Conservation (phyloP, 2,888 invertebrate genomes). For the Lasioglossum morio region DNA sequence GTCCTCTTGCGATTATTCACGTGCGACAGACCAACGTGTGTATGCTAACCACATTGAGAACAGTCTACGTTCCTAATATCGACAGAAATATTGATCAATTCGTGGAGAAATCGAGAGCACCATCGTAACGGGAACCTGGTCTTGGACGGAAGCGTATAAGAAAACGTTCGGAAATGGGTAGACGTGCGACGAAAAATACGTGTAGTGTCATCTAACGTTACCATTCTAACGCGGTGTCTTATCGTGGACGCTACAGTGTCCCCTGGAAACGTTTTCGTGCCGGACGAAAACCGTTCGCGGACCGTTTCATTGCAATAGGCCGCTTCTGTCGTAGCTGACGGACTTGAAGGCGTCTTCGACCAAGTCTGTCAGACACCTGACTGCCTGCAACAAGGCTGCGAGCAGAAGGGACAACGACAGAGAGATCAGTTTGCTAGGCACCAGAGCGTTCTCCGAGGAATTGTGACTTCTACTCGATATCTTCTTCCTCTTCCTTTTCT, state of each 20-base stretch:
- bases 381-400: conserved; percentile 88
- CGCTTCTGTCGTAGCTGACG: conserved; percentile 75
- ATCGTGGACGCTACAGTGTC: conserved; percentile 21
- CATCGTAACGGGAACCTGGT: conserved; percentile 28
- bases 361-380: conserved; percentile 88
- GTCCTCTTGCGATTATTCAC: too few species aligned
- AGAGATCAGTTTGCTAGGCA: conserved; percentile 86
- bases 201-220: conserved; percentile 37
- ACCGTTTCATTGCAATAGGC: conserved; percentile 64
- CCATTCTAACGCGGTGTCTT: conserved; percentile 21
- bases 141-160: conserved; percentile 25
- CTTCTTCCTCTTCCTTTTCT: conserved; percentile 76
- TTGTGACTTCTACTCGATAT: conserved; percentile 58
- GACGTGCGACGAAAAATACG: conserved; percentile 41
- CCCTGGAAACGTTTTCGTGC: background rate
- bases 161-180: background rate
- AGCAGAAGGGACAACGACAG: conserved; percentile 87
- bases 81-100: conserved; percentile 13
- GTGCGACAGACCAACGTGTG: background rate
- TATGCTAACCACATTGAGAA: conserved; percentile 19
- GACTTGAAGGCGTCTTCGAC: conserved; percentile 86
- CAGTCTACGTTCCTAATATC: conserved; percentile 22
- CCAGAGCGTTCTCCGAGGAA: conserved; percentile 73
- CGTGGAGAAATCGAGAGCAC: background rate
- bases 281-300: conserved; percentile 17